Percentiles rank a stretch among this genome's conserved stretches.
Conservation (phyloP, 2,113 vertebrate genomes). For the Geococcyx californianus region DNA sequence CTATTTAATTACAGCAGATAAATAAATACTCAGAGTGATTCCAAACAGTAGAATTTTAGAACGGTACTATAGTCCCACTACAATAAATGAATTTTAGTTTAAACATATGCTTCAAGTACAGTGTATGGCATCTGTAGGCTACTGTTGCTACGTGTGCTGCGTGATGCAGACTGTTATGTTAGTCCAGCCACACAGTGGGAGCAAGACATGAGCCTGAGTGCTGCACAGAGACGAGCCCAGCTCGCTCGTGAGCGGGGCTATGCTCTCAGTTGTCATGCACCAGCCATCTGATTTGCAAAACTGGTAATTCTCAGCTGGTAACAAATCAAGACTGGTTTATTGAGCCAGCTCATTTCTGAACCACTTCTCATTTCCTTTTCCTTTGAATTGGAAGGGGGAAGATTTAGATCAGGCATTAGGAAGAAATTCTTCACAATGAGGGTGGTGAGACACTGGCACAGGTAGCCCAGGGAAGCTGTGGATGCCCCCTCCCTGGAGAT, state of each 20-base stretch:
- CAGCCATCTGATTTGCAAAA: not conserved
- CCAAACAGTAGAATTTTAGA: not conserved
- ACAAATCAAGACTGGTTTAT: not conserved
- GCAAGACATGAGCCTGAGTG: accelerated
- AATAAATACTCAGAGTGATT: not conserved
- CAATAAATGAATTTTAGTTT: not conserved
- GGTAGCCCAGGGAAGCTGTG: no score
- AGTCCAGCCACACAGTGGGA: accelerated
- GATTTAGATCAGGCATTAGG: no score
- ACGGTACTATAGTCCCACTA: not conserved
- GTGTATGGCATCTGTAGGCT: not conserved
- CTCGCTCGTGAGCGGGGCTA: not conserved
- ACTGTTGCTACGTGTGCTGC: not conserved
- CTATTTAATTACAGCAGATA: not conserved
- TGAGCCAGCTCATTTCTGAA: not conserved
- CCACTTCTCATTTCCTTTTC: not conserved
- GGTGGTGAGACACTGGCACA: no score
- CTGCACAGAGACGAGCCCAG: not conserved
- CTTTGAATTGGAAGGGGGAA: no score
- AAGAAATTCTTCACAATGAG: no score
- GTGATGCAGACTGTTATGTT: not conserved
- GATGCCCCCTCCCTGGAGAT: no score
- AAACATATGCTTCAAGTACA: not conserved
- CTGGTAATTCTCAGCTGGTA: not conserved
- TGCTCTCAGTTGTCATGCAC: accelerated